Percentiles rank a stretch among this genome's conserved stretches.
Evolutionary conservation across 1,140 invertebrate genomes (phyloP).

Genomic region (Cotesia typhae): DNA sequence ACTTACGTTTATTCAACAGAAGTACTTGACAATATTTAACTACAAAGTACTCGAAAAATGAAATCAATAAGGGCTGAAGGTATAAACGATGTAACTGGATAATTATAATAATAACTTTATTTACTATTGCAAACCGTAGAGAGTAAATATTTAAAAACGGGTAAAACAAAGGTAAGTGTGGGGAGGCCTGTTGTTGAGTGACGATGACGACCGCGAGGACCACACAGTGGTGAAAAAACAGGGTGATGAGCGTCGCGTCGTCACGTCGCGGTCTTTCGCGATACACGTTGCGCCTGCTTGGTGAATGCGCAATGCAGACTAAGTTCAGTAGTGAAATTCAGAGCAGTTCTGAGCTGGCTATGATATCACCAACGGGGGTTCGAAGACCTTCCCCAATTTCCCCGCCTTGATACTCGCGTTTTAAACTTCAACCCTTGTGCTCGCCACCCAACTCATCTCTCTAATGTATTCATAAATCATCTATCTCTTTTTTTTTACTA

Average conservation of each 20-base stretch:
- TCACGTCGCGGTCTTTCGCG: constrained; percentile 39
- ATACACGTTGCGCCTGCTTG: constrained; percentile 52
- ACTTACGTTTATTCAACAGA: background rate
- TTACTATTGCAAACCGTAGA: too few relatives aligned
- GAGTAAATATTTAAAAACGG: too few relatives aligned
- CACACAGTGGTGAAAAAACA: constrained; percentile 39
- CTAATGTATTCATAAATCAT: constrained; percentile 9
- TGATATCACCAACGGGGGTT: constrained; percentile 44
- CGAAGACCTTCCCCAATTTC: constrained; percentile 50
- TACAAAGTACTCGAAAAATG: background rate
- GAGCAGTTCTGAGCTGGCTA: background rate
- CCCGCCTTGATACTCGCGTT: constrained; percentile 31
- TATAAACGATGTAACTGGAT: background rate
- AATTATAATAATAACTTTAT: background rate
- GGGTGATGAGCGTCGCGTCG: constrained; percentile 34
- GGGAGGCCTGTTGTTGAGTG: too few relatives aligned
- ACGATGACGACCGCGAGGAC: constrained; percentile 20
- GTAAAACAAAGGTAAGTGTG: background rate
- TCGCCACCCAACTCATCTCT: background rate
- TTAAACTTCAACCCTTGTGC: constrained; percentile 6
- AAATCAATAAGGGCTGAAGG: background rate
- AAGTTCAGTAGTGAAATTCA: constrained; percentile 44
- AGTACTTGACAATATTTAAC: background rate
- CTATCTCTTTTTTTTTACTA: background rate
- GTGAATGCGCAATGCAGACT: constrained; percentile 62